These are phyloP conservation scores for Triplophysa rosa DNA, from an alignment of 2,113 vertebrate species.

Conservation along the genomic window DNA sequence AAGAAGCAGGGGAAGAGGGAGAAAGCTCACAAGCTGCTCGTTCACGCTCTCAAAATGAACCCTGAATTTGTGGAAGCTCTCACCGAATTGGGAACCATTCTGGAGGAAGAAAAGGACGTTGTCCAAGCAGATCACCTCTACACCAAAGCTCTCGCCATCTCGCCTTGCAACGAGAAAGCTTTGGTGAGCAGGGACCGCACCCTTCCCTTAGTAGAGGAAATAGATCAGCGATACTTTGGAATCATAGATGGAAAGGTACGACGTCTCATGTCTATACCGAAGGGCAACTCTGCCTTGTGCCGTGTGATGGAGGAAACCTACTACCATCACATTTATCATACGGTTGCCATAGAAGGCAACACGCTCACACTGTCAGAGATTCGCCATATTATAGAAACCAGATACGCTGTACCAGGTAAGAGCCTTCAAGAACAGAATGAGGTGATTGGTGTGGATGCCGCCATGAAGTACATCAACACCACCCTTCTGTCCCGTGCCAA, in stretches of 20 bases:
- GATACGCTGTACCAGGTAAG: conserved; percentile 90
- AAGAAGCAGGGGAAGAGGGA: conserved; percentile 89
- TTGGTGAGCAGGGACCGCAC: conserved; percentile 88
- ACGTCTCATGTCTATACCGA: conserved; percentile 93
- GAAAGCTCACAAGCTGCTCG: conserved; percentile 91
- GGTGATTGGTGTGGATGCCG: conserved; percentile 90
- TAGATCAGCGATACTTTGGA: conserved; percentile 92
- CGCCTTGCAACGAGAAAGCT: conserved; percentile 87
- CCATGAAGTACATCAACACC: conserved; percentile 92
- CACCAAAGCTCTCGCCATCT: conserved; percentile 87
- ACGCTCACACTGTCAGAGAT: conserved; percentile 93
- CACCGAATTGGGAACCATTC: conserved; percentile 89
- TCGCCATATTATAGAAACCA: conserved; percentile 93
- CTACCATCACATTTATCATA: conserved; percentile 99
- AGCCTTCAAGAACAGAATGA: conserved; percentile 96
- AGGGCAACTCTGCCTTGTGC: conserved; percentile 88
- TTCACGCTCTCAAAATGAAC: conserved; percentile 90
- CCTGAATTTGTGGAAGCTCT: conserved; percentile 89
- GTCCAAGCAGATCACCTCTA: conserved; percentile 93
- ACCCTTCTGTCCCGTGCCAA: conserved; percentile 84
- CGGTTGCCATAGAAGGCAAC: conserved; percentile 97
- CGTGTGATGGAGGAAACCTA: conserved; percentile 96
- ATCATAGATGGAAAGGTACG: conserved; percentile 93
- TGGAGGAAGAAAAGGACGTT: conserved; percentile 94
- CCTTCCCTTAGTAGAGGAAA: conserved; percentile 91